Base-by-base conservation (phyloP, 2,113 vertebrate genomes). In the Platycercus adscitus region DNA sequence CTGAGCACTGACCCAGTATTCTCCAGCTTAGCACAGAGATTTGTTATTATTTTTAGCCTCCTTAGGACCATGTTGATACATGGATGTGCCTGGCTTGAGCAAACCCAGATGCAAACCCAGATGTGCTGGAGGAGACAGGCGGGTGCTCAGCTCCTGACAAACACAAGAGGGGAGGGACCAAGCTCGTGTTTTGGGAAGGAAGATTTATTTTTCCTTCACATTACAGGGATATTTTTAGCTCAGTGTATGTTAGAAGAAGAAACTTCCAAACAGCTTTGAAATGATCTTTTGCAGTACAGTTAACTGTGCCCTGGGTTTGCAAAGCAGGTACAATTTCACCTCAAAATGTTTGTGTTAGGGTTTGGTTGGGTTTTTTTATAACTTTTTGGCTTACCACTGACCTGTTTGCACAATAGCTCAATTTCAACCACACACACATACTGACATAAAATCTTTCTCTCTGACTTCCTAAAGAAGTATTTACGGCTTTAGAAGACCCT, bases 71-170 rank as follows among this genome's bases (percentile, higher is more conserved):
- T 1, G 13, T 1, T 8, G 29, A 7, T 12, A 7, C 4, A 25
- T 6, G 68, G 33, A 24, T 56, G 33, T 56, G 50, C 44, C 44
- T 21, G 17, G 13, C 35, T 28, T 39, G 44, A 78, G 55, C 31
- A 60, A 70, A 81, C 19, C 15, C 12, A 41, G 50, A 4, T 3
- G 0, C 31, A 60, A 70, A 81, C 19, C 15, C 12, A 41, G 50
- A 4, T 3, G 0, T 9, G 56, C 26, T 9, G 0, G 7, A 7
- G 41, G 39, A 66, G 73, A 44, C 31, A 6, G 61, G 49, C 0
- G 0, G 13, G 24, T 13, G 17, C 47, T 3, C 33, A 11, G 47
- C 70, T 72, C 47, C 52, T 26, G 69, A 24, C 26, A 21, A 2
- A 28, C 43, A 13, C 28, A 28, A 60, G 16, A 49, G 18, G 26